A percentile compares a stretch with the other conserved stretches of the same genome.
phyloP scores from a whole-genome alignment of 2,888 invertebrate species.

The Pseudococcus viburni region DNA sequence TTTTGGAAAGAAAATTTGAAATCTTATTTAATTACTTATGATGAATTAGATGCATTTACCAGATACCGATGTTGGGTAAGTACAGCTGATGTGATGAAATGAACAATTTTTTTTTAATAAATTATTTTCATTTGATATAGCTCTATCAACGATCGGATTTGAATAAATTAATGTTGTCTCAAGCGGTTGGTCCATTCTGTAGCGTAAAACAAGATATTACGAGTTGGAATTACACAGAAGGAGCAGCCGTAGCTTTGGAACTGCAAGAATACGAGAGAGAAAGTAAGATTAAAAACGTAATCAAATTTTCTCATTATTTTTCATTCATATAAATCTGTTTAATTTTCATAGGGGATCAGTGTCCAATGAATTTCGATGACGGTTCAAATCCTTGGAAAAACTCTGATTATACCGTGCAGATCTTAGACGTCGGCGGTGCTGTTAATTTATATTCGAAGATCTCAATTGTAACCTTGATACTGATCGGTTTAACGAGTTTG shows the following conservation, averaged over 20 bases:
- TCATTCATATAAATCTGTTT: neutral
- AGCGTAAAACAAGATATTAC: conserved; percentile 90
- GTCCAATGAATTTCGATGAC: conserved; percentile 98
- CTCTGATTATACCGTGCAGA: conserved; percentile 66
- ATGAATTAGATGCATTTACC: conserved; percentile 95
- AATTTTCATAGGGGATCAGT: conserved; percentile 83
- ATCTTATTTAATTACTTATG: conserved; percentile 95
- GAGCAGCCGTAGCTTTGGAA: conserved; percentile 91
- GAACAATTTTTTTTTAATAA: neutral
- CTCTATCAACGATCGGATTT: conserved; percentile 93
- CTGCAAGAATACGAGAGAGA: conserved; percentile 94
- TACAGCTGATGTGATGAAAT: conserved; percentile 45
- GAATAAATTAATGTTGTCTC: conserved; percentile 85
- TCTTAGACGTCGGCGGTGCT: conserved; percentile 67
- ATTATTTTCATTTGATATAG: conserved; percentile 68
- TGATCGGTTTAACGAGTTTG: conserved; percentile 41
- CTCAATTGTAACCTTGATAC: conserved; percentile 7
- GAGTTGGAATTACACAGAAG: conserved; percentile 90
- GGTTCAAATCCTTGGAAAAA: conserved; percentile 86
- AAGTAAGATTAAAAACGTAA: conserved; percentile 74
- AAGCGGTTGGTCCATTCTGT: conserved; percentile 92
- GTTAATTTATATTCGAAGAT: neutral
- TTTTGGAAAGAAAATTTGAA: conserved; percentile 98
- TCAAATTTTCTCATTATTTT: neutral
- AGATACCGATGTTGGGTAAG: conserved; percentile 96